These are phyloP conservation scores for Ranitomeya imitator DNA, from an alignment of 2,113 vertebrate genomes.

Conservation along the genomic window DNA sequence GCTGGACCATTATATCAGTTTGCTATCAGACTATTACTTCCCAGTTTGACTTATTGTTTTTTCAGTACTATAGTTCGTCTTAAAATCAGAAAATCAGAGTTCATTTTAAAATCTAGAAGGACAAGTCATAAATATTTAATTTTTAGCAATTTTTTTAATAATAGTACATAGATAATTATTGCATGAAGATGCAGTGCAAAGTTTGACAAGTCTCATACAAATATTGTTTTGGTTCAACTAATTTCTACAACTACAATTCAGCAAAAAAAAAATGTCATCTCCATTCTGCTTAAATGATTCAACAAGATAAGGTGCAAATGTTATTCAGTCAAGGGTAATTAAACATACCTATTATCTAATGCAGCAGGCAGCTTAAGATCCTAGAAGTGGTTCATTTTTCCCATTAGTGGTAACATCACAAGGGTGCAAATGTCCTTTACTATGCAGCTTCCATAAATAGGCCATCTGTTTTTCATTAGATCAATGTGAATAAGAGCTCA, in stretches of 20 bases:
- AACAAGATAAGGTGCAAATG: slow-evolving; percentile 60
- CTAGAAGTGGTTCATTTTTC: slow-evolving; percentile 70
- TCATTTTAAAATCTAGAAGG: too few species aligned
- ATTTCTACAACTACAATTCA: background rate
- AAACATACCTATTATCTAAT: slow-evolving; percentile 64
- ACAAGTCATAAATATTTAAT: too few species aligned
- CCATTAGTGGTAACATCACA: slow-evolving; percentile 69
- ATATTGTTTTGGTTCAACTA: background rate
- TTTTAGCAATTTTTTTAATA: too few species aligned
- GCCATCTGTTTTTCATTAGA: slow-evolving; percentile 77
- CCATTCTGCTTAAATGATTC: slow-evolving; percentile 9
- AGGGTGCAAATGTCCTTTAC: slow-evolving; percentile 72
- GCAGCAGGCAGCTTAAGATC: slow-evolving; percentile 67
- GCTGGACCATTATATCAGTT: too few species aligned
- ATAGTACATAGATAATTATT: too few species aligned
- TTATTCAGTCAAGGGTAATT: slow-evolving; percentile 62
- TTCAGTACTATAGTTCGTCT: too few species aligned
- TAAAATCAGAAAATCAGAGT: too few species aligned
- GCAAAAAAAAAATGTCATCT: background rate
- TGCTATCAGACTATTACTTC: too few species aligned
- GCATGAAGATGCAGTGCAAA: too few species aligned
- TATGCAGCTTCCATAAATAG: slow-evolving; percentile 66
- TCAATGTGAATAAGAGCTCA: slow-evolving; percentile 61
- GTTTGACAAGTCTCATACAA: background rate
- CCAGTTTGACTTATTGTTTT: too few species aligned